These are phyloP conservation scores for pig (Sus scrofa) DNA, from an alignment of 2,113 vertebrate genomes.

Conservation along the genomic window T2T-Sscrofa CM000823.6:60945001-60945500, in stretches of 20 bases:
- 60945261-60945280: not conserved
- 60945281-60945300: not conserved
- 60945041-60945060: not conserved
- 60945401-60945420: not conserved
- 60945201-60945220: not conserved
- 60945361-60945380: not conserved
- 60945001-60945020: not conserved
- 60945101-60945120: not conserved
- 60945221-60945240: accelerated
- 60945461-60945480: not conserved
- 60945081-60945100: not conserved
- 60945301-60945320: not conserved
- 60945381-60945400: not conserved
- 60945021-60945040: not conserved
- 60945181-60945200: not conserved
- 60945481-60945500: not conserved
- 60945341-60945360: not conserved
- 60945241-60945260: not conserved
- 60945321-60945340: not conserved
- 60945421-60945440: not conserved
- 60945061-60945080: not conserved
- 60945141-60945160: not conserved
- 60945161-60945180: not conserved
- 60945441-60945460: not conserved
- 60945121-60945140: no score